A percentile compares a stretch with the other conserved stretches of the same genome.
These are phyloP conservation scores for Dryobotodes eremita DNA, from an alignment of 2,888 invertebrate species.

Conservation along the genomic window DNA sequence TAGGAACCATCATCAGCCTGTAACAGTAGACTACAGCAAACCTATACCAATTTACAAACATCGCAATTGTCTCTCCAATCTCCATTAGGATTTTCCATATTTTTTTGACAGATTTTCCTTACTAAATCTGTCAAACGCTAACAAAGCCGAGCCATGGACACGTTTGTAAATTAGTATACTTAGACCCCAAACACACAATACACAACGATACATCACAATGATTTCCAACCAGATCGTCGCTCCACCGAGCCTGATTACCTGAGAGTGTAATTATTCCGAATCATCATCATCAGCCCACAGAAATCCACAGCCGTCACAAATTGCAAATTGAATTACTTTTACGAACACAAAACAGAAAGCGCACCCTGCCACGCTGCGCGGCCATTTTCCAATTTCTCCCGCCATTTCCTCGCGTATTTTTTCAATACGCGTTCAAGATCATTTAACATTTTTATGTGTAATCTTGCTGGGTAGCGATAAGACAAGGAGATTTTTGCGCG, in stretches of 20 bases:
- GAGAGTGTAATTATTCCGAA: neutral
- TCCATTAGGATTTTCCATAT: too few relatives aligned
- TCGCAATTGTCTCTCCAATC: neutral
- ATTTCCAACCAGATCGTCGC: neutral
- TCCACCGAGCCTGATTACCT: neutral
- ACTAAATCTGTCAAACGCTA: neutral
- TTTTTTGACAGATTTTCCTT: neutral
- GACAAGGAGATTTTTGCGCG: constrained; percentile 87
- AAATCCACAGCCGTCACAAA: neutral
- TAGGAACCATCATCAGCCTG: neutral
- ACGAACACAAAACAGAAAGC: constrained; percentile 22
- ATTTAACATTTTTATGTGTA: constrained; percentile 91
- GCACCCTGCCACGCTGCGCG: constrained; percentile 65
- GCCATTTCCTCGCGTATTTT: constrained; percentile 86
- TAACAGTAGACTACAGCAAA: neutral
- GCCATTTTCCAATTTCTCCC: constrained; percentile 79
- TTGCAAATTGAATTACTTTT: neutral
- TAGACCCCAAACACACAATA: neutral
- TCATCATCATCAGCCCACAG: neutral
- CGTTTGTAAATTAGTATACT: neutral
- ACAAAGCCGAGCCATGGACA: neutral
- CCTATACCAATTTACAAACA: neutral
- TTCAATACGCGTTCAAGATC: constrained; percentile 90
- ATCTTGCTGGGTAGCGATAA: constrained; percentile 88
- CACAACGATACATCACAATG: too few relatives aligned